phyloP scores from a whole-genome alignment of 2,888 invertebrate genomes.

The Bembecia ichneumoniformis region DNA sequence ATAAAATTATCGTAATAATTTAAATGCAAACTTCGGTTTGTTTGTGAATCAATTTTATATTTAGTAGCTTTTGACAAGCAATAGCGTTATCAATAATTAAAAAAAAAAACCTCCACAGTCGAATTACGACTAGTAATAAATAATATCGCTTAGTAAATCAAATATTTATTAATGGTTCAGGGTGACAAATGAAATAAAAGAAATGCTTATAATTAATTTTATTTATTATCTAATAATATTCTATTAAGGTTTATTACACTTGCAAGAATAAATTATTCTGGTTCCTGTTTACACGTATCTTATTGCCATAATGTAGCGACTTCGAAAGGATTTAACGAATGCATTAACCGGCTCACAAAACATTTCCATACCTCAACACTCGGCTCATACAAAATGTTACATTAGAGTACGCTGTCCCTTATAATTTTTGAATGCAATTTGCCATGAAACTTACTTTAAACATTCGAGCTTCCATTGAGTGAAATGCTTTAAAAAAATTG shows the following conservation, averaged over 20 bases:
- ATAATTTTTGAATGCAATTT: constrained; percentile 15
- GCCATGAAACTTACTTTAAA: constrained; percentile 56
- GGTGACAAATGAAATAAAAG: constrained; percentile 24
- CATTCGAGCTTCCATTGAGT: constrained; percentile 47
- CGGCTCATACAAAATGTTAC: not conserved
- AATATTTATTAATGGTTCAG: no score
- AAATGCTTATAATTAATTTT: constrained; percentile 57
- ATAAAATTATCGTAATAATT: no score
- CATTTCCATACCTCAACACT: not conserved
- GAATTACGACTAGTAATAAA: no score
- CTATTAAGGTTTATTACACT: constrained; percentile 67
- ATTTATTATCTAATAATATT: constrained; percentile 62
- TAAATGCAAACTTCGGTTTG: no score
- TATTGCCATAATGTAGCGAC: constrained; percentile 33
- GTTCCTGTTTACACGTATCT: constrained; percentile 39
- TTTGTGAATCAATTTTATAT: no score
- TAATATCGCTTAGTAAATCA: no score
- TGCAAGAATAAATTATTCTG: constrained; percentile 61
- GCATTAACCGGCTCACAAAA: not conserved
- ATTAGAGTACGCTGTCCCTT: not conserved
- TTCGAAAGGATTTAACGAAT: constrained; percentile 5
- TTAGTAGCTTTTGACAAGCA: no score
- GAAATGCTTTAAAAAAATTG: constrained; percentile 34
- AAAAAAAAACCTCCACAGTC: no score
- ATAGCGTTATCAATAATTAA: no score